A percentile compares a stretch with the other conserved stretches of the same genome.
Conservation (phyloP, 2,888 invertebrate species). For the Dicranocentrus wangi region DNA sequence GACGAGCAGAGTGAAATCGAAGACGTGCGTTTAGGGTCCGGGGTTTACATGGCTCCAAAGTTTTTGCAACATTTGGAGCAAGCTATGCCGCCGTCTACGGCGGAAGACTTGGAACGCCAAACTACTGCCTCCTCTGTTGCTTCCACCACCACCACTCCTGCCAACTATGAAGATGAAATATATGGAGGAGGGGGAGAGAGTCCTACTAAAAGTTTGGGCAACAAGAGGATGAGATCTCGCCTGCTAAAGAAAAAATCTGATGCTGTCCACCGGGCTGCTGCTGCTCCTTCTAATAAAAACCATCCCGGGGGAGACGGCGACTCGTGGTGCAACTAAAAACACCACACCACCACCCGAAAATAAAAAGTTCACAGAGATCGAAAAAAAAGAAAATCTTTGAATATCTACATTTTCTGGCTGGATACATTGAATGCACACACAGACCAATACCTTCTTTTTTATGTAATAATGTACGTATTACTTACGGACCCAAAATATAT, state of each 20-base stretch:
- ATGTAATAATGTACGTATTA: too few relatives aligned
- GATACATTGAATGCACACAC: too few relatives aligned
- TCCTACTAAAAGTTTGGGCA: not conserved
- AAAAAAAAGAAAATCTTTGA: not conserved
- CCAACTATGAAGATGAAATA: slow-evolving; percentile 29
- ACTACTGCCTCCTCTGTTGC: not conserved
- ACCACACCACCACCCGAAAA: too few relatives aligned
- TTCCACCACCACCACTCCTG: not conserved
- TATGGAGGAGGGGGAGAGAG: not conserved
- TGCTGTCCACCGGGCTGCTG: slow-evolving; percentile 5
- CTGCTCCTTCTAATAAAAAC: slow-evolving; percentile 31
- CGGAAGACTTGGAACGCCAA: slow-evolving; percentile 1
- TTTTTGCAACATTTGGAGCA: slow-evolving; percentile 57
- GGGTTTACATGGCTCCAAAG: slow-evolving; percentile 55
- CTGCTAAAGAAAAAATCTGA: slow-evolving; percentile 34
- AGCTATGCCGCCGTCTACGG: slow-evolving; percentile 44
- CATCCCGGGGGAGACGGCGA: slow-evolving; percentile 54
- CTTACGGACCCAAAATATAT: too few relatives aligned
- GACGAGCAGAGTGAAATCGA: slow-evolving; percentile 23
- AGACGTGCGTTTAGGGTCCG: slow-evolving; percentile 43
- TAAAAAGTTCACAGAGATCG: not conserved
- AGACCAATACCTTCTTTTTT: too few relatives aligned
- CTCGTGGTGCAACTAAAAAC: slow-evolving; percentile 19
- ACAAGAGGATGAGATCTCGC: too few relatives aligned
- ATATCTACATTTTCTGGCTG: not conserved